These are phyloP conservation scores for Eristalis arbustorum DNA, from an alignment of 2,888 invertebrate genomes.

Conservation along the genomic window DNA sequence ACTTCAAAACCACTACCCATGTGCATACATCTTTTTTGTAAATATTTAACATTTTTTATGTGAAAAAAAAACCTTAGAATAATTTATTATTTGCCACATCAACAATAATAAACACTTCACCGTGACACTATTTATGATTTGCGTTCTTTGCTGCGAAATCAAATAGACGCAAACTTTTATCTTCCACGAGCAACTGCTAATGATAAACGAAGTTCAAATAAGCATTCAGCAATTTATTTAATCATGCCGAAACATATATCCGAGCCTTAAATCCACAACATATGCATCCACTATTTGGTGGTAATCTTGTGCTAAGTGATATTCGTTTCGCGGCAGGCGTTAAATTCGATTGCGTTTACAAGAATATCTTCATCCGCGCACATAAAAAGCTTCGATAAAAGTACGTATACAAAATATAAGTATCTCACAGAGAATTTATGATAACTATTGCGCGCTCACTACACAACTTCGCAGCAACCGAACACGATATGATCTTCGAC, in stretches of 20 bases:
- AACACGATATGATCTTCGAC: constrained; percentile 61
- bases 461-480: constrained; percentile 32
- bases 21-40: background rate
- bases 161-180: constrained; percentile 2
- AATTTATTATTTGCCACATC: constrained; percentile 24
- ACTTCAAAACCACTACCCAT: constrained; percentile 22
- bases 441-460: constrained; percentile 3
- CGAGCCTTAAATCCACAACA: constrained; percentile 45
- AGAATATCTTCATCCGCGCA: constrained; percentile 30
- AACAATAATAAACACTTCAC: constrained; percentile 27
- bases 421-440: constrained; percentile 17
- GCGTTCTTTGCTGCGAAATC: background rate
- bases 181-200: constrained; percentile 13
- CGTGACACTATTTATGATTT: constrained; percentile 39
- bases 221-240: constrained; percentile 35
- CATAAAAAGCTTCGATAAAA: constrained; percentile 26
- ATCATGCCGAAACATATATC: constrained; percentile 29
- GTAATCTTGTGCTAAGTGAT: constrained; percentile 50
- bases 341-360: constrained; percentile 14
- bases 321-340: constrained; percentile 47
- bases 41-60: background rate
- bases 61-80: constrained; percentile 2
- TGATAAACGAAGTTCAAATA: constrained; percentile 21
- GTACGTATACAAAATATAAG: constrained; percentile 34
- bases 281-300: constrained; percentile 33